Evolutionary conservation across 2,888 invertebrate genomes (phyloP), one percentile per base, ranked within the genome.

Genomic region (Melinaea marsaeus): DNA sequence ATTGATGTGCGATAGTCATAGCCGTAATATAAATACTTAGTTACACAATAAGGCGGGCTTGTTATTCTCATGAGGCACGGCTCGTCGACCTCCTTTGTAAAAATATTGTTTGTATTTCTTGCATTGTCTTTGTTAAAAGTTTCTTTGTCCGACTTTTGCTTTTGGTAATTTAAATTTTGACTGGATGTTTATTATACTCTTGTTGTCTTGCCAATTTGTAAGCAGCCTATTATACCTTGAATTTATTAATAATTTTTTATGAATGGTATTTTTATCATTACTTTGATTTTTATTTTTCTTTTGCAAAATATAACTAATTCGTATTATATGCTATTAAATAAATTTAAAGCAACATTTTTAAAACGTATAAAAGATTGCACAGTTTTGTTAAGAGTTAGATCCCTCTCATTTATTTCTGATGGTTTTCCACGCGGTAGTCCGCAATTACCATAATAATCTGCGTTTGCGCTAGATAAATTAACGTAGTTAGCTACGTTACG

Each of bases 381-480:
- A 62, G 63, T 68, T 42, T 60, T 61, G 68, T 68, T 65, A 58
- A 46, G 57, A 55, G 45, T 61, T 61, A 61, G 64, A 58, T 54
- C 51, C 22, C 22, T 42, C 33, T 47, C 63, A 68, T 68, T 65
- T 67, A 71, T 70, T 58, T 55, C 32, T 57, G 35, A 60, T 46
- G 62, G 58, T 69, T 69, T 67, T 69, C 64, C 66, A 62, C 70
- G 64, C 72, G 62, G 70, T 71, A 65, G 66, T 60, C 67, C 65
- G 33, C 69, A 69, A 75, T 77, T 75, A 72, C 69, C 76, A 75
- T 75, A 73, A 74, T 75, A 75, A 78, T 79, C 76, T 76, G 70
- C 71, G 68, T 70, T 65, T 63, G 62, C 68, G 67, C 69, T 67
- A 72, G 73, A 75, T 73, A 74, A 77, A 76, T 74, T 69, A 68